Evolutionary conservation across 2,113 vertebrate genomes (phyloP).

Genomic region (Anoura caudifer): DNA sequence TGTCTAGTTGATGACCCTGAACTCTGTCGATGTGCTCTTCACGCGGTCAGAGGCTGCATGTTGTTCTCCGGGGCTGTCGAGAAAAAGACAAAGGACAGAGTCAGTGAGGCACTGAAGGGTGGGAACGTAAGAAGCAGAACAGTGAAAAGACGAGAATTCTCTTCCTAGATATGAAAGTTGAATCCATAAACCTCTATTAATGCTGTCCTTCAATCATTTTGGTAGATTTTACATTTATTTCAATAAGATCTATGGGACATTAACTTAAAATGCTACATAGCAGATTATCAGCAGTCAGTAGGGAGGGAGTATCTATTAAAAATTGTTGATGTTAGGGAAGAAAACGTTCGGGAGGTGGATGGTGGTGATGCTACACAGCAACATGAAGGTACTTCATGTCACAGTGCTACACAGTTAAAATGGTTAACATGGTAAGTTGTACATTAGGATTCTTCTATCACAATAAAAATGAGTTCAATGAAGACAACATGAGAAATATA

Average conservation of each 20-base stretch:
- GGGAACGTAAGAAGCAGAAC: background rate
- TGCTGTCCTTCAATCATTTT: background rate
- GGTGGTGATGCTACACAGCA: background rate
- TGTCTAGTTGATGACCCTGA: background rate
- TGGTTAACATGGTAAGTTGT: background rate
- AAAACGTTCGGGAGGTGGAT: background rate
- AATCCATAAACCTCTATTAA: background rate
- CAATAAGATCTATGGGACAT: background rate
- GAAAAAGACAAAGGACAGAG: background rate
- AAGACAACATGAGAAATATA: background rate
- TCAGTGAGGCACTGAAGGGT: background rate
- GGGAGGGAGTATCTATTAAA: background rate
- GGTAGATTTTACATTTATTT: background rate
- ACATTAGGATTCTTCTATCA: background rate
- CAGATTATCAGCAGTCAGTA: background rate
- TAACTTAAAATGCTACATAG: background rate
- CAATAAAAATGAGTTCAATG: background rate
- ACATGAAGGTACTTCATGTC: background rate
- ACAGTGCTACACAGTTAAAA: background rate
- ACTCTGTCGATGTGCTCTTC: background rate
- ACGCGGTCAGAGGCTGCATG: background rate
- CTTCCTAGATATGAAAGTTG: background rate
- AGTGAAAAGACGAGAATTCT: background rate
- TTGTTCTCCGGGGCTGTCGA: background rate
- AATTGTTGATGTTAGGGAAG: background rate